Evolutionary conservation across 2,797 vertebrate species (phyloP).

Genomic region (Echeneis naucrates): DNA sequence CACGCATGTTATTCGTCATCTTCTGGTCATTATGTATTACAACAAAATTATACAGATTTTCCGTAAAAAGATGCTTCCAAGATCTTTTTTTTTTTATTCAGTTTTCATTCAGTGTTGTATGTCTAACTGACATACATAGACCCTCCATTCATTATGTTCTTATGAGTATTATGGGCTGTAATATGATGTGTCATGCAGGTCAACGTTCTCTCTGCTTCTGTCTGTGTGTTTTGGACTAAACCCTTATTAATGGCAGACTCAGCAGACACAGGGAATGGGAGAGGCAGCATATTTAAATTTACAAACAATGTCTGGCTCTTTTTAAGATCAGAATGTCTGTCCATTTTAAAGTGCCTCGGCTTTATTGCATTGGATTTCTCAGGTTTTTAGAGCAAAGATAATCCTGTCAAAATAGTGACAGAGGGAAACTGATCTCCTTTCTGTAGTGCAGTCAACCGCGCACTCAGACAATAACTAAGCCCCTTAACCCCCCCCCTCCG

Average conservation of each 20-base stretch:
- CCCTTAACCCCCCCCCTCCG: constrained; percentile 52
- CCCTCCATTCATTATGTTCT: neutral
- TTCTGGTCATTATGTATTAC: neutral
- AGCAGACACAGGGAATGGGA: constrained; percentile 22
- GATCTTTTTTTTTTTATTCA: neutral
- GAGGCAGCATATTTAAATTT: constrained; percentile 8
- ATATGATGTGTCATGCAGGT: neutral
- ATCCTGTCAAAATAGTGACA: constrained; percentile 60
- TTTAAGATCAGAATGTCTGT: neutral
- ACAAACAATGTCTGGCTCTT: neutral
- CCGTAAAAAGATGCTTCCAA: no score
- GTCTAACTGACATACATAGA: neutral
- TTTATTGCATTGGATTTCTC: constrained; percentile 23
- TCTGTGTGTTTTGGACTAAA: constrained; percentile 44
- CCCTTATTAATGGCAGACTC: constrained; percentile 32
- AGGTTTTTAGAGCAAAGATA: constrained; percentile 35
- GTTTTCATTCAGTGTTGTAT: neutral
- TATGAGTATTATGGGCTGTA: neutral
- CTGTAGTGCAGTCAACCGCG: constrained; percentile 62
- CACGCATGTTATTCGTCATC: constrained; percentile 3
- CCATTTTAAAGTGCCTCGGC: neutral
- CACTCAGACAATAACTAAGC: constrained; percentile 69
- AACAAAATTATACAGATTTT: no score
- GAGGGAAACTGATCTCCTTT: constrained; percentile 53
- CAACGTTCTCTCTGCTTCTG: neutral